A percentile compares a stretch with the other conserved stretches of the same genome.
Conservation (phyloP, 2,797 vertebrate genomes). For the Chloroceryle amazona region DNA sequence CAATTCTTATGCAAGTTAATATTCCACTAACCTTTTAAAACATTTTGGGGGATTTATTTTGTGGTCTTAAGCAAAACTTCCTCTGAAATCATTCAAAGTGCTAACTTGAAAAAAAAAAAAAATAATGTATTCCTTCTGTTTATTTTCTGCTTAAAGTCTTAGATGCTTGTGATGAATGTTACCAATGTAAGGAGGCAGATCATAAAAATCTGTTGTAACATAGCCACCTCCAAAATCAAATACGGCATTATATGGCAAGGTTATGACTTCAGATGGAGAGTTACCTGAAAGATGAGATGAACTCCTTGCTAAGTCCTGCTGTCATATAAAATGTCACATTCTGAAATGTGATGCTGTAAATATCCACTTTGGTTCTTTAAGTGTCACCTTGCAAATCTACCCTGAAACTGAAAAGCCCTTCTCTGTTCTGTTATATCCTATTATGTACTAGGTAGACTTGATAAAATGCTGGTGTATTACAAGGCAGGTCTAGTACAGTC, state of each 20-base stretch:
- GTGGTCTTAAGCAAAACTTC: neutral
- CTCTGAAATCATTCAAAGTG: neutral
- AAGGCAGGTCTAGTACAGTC: neutral
- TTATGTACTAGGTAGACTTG: neutral
- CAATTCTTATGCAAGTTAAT: neutral
- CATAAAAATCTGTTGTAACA: neutral
- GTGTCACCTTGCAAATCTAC: neutral
- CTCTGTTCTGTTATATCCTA: neutral
- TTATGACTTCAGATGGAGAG: neutral
- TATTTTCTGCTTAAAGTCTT: neutral
- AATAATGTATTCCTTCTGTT: neutral
- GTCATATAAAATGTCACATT: neutral
- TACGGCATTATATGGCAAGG: neutral
- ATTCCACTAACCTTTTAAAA: slow-evolving; percentile 50
- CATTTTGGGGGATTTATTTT: slow-evolving; percentile 20
- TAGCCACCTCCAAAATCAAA: neutral
- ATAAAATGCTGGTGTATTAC: neutral
- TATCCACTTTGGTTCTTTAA: neutral
- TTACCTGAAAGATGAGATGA: neutral
- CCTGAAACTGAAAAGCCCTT: neutral
- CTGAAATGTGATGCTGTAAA: neutral
- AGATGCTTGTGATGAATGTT: neutral
- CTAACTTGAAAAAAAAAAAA: neutral
- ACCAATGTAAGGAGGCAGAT: neutral
- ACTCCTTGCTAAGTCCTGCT: neutral